phyloP scores from a whole-genome alignment of 2,888 invertebrate genomes.

The Andrena camellia region DNA sequence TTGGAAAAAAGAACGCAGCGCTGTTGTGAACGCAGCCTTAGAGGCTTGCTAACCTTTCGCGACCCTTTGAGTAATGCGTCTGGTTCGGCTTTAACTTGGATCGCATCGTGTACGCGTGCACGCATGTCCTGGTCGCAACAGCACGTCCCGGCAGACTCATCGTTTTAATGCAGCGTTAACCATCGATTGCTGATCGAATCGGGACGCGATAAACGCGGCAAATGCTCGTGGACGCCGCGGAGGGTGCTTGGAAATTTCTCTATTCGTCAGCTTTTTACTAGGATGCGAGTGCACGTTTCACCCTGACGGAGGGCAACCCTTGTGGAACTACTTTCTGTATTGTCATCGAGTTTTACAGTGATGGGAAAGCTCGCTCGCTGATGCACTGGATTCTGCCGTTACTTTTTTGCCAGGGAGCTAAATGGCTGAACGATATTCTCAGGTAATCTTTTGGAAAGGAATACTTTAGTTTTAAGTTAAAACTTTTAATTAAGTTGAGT shows the following conservation, averaged over 20 bases:
- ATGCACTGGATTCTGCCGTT: background rate
- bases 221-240: conserved; percentile 16
- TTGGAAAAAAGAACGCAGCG: background rate
- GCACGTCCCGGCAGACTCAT: conserved; percentile 72
- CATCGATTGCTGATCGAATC: conserved; percentile 63
- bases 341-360: conserved; percentile 41
- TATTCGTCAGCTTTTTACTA: conserved; percentile 12
- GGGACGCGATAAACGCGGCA: conserved; percentile 59
- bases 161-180: conserved; percentile 73
- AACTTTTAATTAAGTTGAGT: background rate
- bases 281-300: background rate
- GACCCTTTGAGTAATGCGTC: conserved; percentile 72
- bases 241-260: conserved; percentile 37
- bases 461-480: no score
- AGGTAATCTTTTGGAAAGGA: no score
- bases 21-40: conserved; percentile 42
- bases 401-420: background rate
- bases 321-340: conserved; percentile 9
- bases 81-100: conserved; percentile 60
- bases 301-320: conserved; percentile 33
- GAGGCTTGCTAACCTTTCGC: conserved; percentile 51
- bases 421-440: no score
- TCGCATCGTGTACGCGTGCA: conserved; percentile 46
- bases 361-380: background rate
- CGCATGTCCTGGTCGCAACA: conserved; percentile 32